These are phyloP conservation scores for Asobara japonica DNA, from an alignment of 1,140 invertebrate species.

Conservation along the genomic window DNA sequence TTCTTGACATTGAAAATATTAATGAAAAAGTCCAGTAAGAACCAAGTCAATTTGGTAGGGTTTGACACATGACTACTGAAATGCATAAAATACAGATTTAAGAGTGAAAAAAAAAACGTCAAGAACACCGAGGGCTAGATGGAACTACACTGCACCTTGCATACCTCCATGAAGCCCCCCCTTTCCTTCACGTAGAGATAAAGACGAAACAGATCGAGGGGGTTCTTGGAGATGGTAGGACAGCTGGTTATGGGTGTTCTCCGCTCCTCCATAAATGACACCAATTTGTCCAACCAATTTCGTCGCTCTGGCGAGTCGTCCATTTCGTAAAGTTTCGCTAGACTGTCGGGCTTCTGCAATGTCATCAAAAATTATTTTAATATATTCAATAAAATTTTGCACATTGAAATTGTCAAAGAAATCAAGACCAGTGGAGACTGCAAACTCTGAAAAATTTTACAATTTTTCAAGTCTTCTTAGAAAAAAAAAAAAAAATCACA, in stretches of 20 bases:
- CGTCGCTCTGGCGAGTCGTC: constrained; percentile 92
- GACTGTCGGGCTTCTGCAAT: constrained; percentile 87
- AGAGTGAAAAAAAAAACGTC: constrained; percentile 51
- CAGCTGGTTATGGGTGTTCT: constrained; percentile 92
- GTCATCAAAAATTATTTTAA: constrained; percentile 12
- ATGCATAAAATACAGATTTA: constrained; percentile 44
- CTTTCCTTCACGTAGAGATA: constrained; percentile 95
- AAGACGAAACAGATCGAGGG: constrained; percentile 95
- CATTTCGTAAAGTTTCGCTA: constrained; percentile 96
- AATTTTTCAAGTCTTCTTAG: no score
- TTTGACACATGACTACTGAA: no score
- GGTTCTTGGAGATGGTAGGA: constrained; percentile 97
- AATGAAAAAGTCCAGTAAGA: no score
- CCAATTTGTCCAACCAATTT: constrained; percentile 90
- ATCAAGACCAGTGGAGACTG: no score
- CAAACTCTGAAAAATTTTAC: no score
- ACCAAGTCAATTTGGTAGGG: no score
- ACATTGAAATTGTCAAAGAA: not conserved
- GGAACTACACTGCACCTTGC: constrained; percentile 78
- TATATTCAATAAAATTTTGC: not conserved
- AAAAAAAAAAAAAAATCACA: no score
- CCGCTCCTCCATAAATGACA: constrained; percentile 93
- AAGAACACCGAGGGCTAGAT: constrained; percentile 64
- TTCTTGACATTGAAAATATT: no score
- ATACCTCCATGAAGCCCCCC: constrained; percentile 97